A percentile compares a stretch with the other conserved stretches of the same genome.
These are phyloP conservation scores for Loripinus fragilis DNA, from an alignment of 2,888 invertebrate species.

Conservation along the genomic window DNA sequence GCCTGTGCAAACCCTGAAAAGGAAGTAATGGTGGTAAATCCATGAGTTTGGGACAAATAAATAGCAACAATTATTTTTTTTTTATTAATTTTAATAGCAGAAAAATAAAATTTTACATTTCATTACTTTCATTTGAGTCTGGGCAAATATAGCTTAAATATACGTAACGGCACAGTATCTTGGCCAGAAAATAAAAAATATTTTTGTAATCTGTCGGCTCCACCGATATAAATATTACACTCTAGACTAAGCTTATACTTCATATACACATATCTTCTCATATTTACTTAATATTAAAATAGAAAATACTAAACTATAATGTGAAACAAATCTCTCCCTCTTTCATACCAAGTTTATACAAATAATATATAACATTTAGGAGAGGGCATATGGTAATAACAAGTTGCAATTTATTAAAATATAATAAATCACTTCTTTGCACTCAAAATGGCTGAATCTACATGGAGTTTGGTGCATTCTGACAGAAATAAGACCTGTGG, in stretches of 20 bases:
- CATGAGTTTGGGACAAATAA: too few relatives aligned
- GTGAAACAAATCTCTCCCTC: background rate
- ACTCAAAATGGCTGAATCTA: too few relatives aligned
- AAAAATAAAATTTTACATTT: constrained; percentile 80
- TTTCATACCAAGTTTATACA: constrained; percentile 11
- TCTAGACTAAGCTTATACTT: constrained; percentile 12
- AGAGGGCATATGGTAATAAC: too few relatives aligned
- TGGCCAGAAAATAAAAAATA: constrained; percentile 74
- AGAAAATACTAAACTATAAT: constrained; percentile 47
- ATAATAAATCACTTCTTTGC: too few relatives aligned
- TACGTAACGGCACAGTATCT: constrained; percentile 62
- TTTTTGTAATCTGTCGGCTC: constrained; percentile 55
- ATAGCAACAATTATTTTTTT: too few relatives aligned
- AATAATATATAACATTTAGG: constrained; percentile 15
- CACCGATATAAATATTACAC: constrained; percentile 32
- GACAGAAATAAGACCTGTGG: too few relatives aligned
- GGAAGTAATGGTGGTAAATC: too few relatives aligned
- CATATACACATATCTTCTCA: constrained; percentile 13
- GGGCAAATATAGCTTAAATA: constrained; percentile 76
- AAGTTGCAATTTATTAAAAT: too few relatives aligned
- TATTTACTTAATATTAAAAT: constrained; percentile 49
- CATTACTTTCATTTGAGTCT: constrained; percentile 66
- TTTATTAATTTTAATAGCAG: constrained; percentile 75
- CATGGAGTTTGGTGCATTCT: too few relatives aligned
- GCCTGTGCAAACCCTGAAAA: too few relatives aligned